Evolutionary conservation across 2,797 vertebrate species (phyloP), one percentile per base, ranked within the genome.

Genomic region (Rhynchonycteris naso): DNA sequence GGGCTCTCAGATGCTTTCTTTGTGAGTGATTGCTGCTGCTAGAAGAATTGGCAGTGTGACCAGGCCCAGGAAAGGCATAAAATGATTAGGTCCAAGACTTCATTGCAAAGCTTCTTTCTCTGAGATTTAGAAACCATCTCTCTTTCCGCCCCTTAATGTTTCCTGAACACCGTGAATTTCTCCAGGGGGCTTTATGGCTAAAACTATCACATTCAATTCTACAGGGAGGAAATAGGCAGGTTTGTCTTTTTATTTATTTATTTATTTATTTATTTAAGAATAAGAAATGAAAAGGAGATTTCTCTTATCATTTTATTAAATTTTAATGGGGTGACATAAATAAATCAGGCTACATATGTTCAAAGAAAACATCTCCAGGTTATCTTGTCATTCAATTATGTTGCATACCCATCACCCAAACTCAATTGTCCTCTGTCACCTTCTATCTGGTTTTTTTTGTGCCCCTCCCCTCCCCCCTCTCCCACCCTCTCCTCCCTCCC

Each of bases 161-260:
- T 97, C 90, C 90, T 97, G 97, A 97, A 96, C 93, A 97, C 96
- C 96, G 76, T 97, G 96, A 97, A 97, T 97, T 97, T 97, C 96
- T 97, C 97, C 91, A 94, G 94, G 95, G 96, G 92, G 72, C 90
- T 97, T 96, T 96, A 93, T 81, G 72, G 52, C 96, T 94, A 96
- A 95, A 96, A 96, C 94, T 88, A 97, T 97, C 88, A 0, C 26
- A 28, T 95, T 96, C 83, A 85, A 63, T 93, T 96, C 97, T 95
- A 94, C 38, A 0, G 88, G 96, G 94, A 94, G 80, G 95, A 96
- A 97, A 96, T 87, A 88, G 92, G 68, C 86, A 86, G 92, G 90
- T 94, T 95, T 95, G 92, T 94, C 95, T 96, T 91, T 94, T 92
- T 61, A 28, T 61, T 28, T 61, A 26, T 61, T 26, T 61, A 26